These are phyloP conservation scores for Vombatus ursinus DNA, from an alignment of 2,113 vertebrate species.

Conservation along the genomic window DNA sequence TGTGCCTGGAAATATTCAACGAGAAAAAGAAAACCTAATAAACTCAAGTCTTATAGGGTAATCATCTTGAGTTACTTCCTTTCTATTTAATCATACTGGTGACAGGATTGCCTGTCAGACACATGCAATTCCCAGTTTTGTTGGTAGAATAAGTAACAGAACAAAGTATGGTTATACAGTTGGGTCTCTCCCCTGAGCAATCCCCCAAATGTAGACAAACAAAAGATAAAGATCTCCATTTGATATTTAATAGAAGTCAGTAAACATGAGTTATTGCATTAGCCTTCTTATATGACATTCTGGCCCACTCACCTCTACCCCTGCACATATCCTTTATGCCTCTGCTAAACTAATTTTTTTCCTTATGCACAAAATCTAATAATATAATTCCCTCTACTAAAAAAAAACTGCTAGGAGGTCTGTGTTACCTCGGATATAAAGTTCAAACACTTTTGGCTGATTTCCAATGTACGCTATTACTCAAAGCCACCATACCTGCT, in stretches of 20 bases:
- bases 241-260: background rate
- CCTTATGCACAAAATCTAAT: background rate
- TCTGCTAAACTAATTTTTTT: background rate
- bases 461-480: background rate
- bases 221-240: background rate
- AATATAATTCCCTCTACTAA: background rate
- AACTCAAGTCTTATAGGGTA: slow-evolving; percentile 64
- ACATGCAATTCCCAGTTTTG: background rate
- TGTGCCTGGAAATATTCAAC: slow-evolving; percentile 68
- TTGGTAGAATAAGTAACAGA: background rate
- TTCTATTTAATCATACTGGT: slow-evolving; percentile 52
- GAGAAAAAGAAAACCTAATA: slow-evolving; percentile 68
- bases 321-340: background rate
- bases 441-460: background rate
- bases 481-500: background rate
- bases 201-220: background rate
- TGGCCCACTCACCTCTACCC: background rate
- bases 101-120: background rate
- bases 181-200: background rate
- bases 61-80: slow-evolving; percentile 62
- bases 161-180: background rate
- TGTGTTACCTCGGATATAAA: background rate
- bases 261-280: background rate
- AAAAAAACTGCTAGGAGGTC: background rate
- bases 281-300: background rate